These are phyloP conservation scores for Holcopasites calliopsidis DNA, from an alignment of 1,140 invertebrate species.

Conservation along the genomic window DNA sequence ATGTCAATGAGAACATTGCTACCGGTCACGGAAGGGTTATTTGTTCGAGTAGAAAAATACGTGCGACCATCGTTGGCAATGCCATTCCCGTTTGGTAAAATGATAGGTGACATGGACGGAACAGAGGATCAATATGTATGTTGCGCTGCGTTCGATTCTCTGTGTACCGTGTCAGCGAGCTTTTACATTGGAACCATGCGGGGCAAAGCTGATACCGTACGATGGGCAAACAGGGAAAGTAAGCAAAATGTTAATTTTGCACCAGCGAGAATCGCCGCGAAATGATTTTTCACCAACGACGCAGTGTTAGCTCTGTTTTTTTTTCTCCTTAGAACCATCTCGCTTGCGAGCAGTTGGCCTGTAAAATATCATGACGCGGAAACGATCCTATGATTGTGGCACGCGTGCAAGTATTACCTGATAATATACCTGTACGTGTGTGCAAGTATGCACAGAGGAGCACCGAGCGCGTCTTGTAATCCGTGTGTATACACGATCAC, in stretches of 20 bases:
- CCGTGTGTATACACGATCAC: not conserved
- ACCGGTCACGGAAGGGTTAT: too few species aligned
- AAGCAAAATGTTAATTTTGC: not conserved
- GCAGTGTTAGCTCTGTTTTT: not conserved
- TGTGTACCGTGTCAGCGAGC: not conserved
- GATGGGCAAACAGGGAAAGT: constrained; percentile 7
- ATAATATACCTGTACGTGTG: not conserved
- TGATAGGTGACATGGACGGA: not conserved
- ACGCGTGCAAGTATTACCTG: not conserved
- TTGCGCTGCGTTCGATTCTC: not conserved
- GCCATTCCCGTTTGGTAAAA: not conserved
- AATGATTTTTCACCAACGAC: not conserved
- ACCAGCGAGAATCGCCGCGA: too few species aligned
- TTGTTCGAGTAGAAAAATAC: not conserved
- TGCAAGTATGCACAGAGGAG: constrained; percentile 1
- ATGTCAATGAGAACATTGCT: too few species aligned
- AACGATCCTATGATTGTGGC: not conserved
- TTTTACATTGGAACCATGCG: constrained; percentile 1
- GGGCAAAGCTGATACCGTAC: not conserved
- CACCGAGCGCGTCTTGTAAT: constrained; percentile 15
- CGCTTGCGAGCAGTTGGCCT: constrained; percentile 5
- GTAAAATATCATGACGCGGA: constrained; percentile 41
- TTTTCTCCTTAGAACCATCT: not conserved
- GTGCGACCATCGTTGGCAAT: not conserved
- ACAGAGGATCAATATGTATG: constrained; percentile 25